Conservation (phyloP, 2,113 vertebrate species). For the Cynopterus brachyotis region DNA sequence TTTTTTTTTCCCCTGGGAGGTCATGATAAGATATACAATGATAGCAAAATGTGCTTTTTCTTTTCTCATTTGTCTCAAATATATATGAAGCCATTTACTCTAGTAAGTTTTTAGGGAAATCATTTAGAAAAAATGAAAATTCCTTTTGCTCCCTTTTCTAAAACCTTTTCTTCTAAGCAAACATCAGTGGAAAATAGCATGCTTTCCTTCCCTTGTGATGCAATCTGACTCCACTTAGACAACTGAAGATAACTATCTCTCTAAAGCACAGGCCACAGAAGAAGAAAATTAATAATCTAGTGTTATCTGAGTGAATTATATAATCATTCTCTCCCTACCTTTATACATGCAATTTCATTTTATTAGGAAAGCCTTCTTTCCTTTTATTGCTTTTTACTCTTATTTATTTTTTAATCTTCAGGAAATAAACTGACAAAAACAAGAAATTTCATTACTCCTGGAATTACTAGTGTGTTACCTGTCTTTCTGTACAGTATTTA, state of each 20-base stretch:
- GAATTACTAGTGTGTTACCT: background rate
- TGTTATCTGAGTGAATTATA: background rate
- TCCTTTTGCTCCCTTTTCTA: background rate
- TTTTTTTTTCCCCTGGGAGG: background rate
- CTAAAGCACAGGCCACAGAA: background rate
- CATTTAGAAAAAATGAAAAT: background rate
- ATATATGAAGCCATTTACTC: background rate
- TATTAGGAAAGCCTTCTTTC: background rate
- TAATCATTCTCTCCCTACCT: background rate
- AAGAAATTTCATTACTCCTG: background rate
- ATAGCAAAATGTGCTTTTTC: background rate
- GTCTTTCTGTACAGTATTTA: background rate
- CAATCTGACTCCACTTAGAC: background rate
- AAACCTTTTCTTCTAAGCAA: background rate
- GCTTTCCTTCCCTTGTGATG: background rate
- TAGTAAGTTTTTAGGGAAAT: background rate
- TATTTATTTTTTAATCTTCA: background rate
- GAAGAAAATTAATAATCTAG: background rate
- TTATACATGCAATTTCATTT: background rate
- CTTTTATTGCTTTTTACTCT: background rate
- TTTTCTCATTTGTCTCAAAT: background rate
- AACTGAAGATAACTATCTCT: background rate
- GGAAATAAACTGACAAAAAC: background rate
- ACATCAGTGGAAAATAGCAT: background rate
- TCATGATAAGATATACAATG: background rate